These are phyloP conservation scores for Heterocephalus glaber DNA, from an alignment of 2,113 vertebrate species.

Conservation along the genomic window DNA sequence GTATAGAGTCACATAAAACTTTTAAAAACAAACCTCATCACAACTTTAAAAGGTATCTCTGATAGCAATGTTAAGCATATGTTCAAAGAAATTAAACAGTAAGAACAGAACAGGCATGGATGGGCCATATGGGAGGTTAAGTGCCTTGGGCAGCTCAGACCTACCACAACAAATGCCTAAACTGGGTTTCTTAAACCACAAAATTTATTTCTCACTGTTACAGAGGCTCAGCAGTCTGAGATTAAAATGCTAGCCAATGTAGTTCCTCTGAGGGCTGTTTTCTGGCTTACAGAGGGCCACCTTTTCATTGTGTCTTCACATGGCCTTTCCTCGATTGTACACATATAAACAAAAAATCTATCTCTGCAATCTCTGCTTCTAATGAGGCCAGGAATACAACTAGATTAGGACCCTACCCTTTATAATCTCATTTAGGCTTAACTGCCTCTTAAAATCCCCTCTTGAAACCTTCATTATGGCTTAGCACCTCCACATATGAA, in stretches of 20 bases:
- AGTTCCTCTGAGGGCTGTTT: not conserved
- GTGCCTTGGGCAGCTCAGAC: not conserved
- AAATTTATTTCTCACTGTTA: not conserved
- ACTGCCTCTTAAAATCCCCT: not conserved
- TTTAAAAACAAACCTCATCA: not conserved
- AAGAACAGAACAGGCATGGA: not conserved
- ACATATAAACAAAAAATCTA: not conserved
- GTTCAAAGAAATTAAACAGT: not conserved
- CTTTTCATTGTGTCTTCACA: not conserved
- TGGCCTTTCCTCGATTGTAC: not conserved
- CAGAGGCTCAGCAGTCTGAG: not conserved
- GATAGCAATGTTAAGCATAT: not conserved
- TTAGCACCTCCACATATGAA: not conserved
- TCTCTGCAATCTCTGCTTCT: not conserved
- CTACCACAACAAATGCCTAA: not conserved
- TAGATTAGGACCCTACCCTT: not conserved
- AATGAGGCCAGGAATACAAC: not conserved
- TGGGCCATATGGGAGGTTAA: not conserved
- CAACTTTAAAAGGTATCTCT: slow-evolving; percentile 6
- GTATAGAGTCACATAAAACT: not conserved
- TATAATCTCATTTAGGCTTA: not conserved
- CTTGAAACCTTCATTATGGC: not conserved
- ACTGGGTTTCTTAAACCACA: not conserved
- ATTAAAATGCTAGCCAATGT: not conserved
- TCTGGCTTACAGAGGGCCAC: not conserved